Evolutionary conservation across 2,797 vertebrate genomes (phyloP).

Genomic region (Acipenser oxyrinchus): DNA sequence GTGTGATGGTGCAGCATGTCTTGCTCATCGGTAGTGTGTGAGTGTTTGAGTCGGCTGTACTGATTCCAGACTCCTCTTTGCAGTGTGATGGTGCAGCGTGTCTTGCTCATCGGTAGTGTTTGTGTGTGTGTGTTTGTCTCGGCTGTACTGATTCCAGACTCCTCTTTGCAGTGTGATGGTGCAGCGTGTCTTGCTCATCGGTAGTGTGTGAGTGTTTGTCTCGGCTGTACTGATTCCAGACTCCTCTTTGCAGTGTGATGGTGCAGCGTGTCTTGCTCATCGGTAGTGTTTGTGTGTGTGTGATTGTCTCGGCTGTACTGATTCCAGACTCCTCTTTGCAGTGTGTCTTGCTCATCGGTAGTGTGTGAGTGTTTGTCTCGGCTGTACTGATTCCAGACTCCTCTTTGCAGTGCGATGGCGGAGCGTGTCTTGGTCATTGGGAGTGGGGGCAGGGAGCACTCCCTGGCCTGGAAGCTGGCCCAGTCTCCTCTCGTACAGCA

Average conservation of each 20-base stretch:
- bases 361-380: background rate
- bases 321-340: too few relatives aligned
- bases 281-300: too few relatives aligned
- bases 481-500: conserved; percentile 75
- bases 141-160: too few relatives aligned
- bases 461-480: conserved; percentile 86
- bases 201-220: background rate
- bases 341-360: background rate
- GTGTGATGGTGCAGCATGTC: too few relatives aligned
- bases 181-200: too few relatives aligned
- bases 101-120: too few relatives aligned
- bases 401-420: conserved; percentile 58
- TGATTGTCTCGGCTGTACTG: background rate
- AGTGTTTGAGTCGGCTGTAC: too few relatives aligned
- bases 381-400: background rate
- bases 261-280: background rate
- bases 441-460: conserved; percentile 79
- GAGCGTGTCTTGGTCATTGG: conserved; percentile 82
- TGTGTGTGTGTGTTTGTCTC: too few relatives aligned
- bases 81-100: too few relatives aligned
- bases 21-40: too few relatives aligned
- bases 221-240: background rate
- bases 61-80: too few relatives aligned
- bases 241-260: background rate
- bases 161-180: too few relatives aligned